phyloP scores from a whole-genome alignment of 2,113 vertebrate species.

The Microtus pennsylvanicus region DNA sequence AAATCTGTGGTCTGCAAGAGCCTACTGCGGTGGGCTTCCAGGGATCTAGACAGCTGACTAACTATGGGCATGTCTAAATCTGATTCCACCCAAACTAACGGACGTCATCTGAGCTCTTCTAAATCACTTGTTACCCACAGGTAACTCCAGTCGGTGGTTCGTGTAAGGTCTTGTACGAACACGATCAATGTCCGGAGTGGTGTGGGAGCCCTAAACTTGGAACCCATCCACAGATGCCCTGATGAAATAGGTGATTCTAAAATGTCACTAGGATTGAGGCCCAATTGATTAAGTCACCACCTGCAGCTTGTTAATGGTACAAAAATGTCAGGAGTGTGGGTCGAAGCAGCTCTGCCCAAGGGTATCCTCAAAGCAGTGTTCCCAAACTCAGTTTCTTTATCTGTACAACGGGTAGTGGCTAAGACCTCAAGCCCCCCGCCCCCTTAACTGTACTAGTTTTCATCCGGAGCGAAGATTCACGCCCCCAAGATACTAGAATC shows the following conservation, averaged over 20 bases:
- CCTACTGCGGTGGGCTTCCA: neutral
- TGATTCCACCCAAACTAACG: neutral
- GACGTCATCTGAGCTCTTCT: neutral
- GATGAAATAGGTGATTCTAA: neutral
- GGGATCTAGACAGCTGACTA: neutral
- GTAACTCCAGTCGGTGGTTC: neutral
- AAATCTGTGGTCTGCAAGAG: neutral
- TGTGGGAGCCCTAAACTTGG: neutral
- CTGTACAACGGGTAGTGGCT: constrained; percentile 52
- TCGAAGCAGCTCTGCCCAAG: neutral
- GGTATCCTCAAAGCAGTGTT: neutral
- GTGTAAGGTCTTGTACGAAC: neutral
- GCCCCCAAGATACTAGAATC: neutral
- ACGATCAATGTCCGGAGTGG: neutral
- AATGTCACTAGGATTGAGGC: neutral
- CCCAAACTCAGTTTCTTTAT: constrained; percentile 52
- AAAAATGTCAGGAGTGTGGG: neutral
- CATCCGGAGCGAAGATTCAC: neutral
- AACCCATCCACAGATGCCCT: neutral
- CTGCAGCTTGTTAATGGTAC: neutral
- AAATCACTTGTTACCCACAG: neutral
- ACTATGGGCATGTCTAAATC: neutral
- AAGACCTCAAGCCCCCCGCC: neutral
- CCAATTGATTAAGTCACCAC: neutral
- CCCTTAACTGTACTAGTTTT: neutral